phyloP scores from a whole-genome alignment of 2,797 vertebrate genomes.

The Amphiprion clarkii region DNA sequence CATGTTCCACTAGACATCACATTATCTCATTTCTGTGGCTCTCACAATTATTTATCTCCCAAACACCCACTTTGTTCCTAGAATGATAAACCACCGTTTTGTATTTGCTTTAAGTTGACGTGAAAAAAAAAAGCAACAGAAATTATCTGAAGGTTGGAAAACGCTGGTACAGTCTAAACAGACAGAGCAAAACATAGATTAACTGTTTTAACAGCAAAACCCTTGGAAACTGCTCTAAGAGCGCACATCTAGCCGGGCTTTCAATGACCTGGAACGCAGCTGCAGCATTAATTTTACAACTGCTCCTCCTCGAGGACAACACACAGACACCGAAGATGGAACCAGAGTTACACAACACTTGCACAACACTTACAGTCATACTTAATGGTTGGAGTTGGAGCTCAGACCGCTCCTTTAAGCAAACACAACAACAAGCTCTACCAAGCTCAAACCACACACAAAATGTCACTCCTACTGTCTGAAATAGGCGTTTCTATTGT shows the following conservation, averaged over 20 bases:
- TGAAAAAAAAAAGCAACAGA: slow-evolving; percentile 68
- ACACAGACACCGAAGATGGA: slow-evolving; percentile 66
- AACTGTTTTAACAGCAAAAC: slow-evolving; percentile 88
- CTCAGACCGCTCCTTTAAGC: slow-evolving; percentile 59
- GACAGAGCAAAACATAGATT: slow-evolving; percentile 65
- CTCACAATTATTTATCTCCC: slow-evolving; percentile 62
- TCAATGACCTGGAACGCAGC: slow-evolving; percentile 73
- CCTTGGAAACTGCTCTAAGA: slow-evolving; percentile 84
- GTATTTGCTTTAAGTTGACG: slow-evolving; percentile 72
- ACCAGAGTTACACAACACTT: slow-evolving; percentile 72
- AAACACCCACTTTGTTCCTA: slow-evolving; percentile 63
- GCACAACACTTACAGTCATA: slow-evolving; percentile 74
- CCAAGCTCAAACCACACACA: slow-evolving; percentile 63
- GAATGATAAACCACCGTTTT: slow-evolving; percentile 63
- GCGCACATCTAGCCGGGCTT: slow-evolving; percentile 80
- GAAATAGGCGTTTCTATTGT: slow-evolving; percentile 57
- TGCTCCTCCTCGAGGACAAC: slow-evolving; percentile 75
- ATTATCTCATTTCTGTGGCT: slow-evolving; percentile 74
- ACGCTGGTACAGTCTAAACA: slow-evolving; percentile 73
- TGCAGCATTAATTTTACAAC: slow-evolving; percentile 59
- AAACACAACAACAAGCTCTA: slow-evolving; percentile 66
- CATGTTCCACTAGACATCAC: slow-evolving; percentile 74
- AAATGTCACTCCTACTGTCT: slow-evolving; percentile 64
- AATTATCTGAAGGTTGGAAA: slow-evolving; percentile 66
- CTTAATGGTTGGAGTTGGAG: slow-evolving; percentile 64